phyloP scores from a whole-genome alignment of 2,888 invertebrate species.

The Pseudanteris insignis region DNA sequence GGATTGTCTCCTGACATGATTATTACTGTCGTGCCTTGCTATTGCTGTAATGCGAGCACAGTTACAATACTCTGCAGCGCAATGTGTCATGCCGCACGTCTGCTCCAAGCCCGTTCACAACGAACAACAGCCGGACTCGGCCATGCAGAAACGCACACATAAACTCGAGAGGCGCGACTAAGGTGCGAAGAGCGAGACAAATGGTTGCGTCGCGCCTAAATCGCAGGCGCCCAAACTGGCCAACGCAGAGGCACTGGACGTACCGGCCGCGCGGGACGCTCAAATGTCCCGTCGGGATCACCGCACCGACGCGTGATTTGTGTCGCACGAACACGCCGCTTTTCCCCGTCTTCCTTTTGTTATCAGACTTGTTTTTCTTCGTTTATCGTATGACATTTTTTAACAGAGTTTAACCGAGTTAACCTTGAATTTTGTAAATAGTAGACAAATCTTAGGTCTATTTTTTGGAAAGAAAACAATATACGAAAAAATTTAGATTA shows the following conservation, averaged over 20 bases:
- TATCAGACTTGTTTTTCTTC: conserved; percentile 1
- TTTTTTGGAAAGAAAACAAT: no score
- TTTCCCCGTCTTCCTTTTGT: conserved; percentile 3
- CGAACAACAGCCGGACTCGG: conserved; percentile 42
- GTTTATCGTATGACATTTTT: no score
- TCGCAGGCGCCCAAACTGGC: conserved; percentile 43
- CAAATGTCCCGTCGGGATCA: conserved; percentile 49
- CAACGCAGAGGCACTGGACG: conserved; percentile 19
- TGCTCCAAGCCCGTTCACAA: conserved; percentile 51
- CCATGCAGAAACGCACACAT: conserved; percentile 34
- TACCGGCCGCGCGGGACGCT: conserved; percentile 34
- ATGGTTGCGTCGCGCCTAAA: conserved; percentile 32
- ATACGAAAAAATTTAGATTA: no score
- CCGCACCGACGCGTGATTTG: conserved; percentile 51
- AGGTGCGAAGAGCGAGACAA: conserved; percentile 40
- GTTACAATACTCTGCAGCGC: conserved; percentile 59
- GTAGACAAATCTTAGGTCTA: no score
- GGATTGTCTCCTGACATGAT: conserved; percentile 57
- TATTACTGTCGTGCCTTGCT: conserved; percentile 47
- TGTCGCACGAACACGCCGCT: conserved; percentile 47
- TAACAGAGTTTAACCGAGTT: no score
- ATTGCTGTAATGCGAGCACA: conserved; percentile 46
- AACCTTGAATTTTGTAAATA: no score
- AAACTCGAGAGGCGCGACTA: conserved; percentile 41
- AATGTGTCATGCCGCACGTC: conserved; percentile 62